Conservation (phyloP, 2,113 vertebrate species). For the Antechinus flavipes region DNA sequence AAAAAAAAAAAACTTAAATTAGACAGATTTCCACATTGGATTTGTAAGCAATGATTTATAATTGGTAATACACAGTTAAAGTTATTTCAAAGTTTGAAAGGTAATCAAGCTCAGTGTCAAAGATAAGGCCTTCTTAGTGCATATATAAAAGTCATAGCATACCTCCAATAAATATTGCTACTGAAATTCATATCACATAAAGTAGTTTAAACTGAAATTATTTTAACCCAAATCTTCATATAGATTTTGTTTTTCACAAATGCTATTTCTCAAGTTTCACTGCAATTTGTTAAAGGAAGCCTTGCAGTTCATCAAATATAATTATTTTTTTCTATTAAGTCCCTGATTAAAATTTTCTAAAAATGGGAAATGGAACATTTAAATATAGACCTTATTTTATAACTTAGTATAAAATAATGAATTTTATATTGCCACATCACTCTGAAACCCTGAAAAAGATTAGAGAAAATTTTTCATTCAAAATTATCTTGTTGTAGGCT, state of each 20-base stretch:
- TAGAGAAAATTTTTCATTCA: neutral
- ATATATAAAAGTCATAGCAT: neutral
- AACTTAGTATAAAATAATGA: neutral
- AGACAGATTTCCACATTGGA: neutral
- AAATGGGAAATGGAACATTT: constrained; percentile 14
- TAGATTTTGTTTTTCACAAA: neutral
- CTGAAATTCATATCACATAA: constrained; percentile 4
- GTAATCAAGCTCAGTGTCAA: neutral
- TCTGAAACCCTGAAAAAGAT: neutral
- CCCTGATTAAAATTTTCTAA: constrained; percentile 5
- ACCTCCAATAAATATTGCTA: constrained; percentile 13
- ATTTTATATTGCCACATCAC: neutral
- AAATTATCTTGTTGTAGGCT: neutral
- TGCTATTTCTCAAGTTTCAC: neutral
- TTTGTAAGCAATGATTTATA: neutral
- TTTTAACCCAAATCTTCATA: constrained; percentile 15
- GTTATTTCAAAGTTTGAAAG: neutral
- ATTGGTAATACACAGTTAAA: neutral
- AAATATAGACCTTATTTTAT: constrained; percentile 6
- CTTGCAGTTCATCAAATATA: neutral
- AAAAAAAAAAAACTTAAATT: neutral
- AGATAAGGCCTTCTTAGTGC: neutral
- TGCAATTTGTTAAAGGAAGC: neutral
- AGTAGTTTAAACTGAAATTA: neutral
- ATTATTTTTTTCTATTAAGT: constrained; percentile 8